Evolutionary conservation across 2,797 vertebrate genomes (phyloP), one percentile per base, ranked within the genome.

Genomic region (Anomalospiza imberbis): DNA sequence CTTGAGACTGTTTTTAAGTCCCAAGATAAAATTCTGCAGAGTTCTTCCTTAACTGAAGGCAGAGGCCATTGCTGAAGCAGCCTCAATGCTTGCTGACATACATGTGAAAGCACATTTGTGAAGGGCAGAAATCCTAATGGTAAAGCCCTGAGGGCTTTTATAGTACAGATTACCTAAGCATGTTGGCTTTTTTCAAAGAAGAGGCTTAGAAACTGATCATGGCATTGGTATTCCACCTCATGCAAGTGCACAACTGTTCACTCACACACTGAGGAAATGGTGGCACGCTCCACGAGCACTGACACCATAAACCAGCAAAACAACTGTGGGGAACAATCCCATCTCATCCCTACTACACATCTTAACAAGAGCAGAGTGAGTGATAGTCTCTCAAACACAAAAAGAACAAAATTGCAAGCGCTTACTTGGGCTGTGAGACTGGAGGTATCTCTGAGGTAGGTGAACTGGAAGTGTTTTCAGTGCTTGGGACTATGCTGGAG

Each of bases 381-480:
- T 2, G 4, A 48, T 32, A 51, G 1, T 65, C 25, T 38, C 51
- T 65, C 47, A 34, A 66, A 85, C 29, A 93, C 15, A 54, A 51
- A 75, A 89, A 14, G 9, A 85, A 62, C 10, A 20, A 44, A 70
- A 53, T 1, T 28, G 3, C 17, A 40, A 81, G 82, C 94, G 91
- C 98, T 99, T 98, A 99, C 99, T 98, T 93, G 26, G 98, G 97
- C 91, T 98, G 98, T 34, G 96, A 95, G 80, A 97, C 89, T 81
- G 96, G 93, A 94, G 98, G 93, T 83, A 97, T 98, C 96, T 98
- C 97, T 98, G 99, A 99, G 99, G 99, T 99, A 99, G 99, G 98
- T 97, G 97, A 97, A 97, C 97, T 98, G 97, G 98, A 98, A 97
- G 96, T 97, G 97, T 99, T 98, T 97, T 99, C 98, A 96, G 88